A percentile compares a stretch with the other conserved stretches of the same genome.
These are phyloP conservation scores for Rousettus leschenaultii DNA, from an alignment of 2,113 vertebrate genomes.

Conservation along the genomic window DNA sequence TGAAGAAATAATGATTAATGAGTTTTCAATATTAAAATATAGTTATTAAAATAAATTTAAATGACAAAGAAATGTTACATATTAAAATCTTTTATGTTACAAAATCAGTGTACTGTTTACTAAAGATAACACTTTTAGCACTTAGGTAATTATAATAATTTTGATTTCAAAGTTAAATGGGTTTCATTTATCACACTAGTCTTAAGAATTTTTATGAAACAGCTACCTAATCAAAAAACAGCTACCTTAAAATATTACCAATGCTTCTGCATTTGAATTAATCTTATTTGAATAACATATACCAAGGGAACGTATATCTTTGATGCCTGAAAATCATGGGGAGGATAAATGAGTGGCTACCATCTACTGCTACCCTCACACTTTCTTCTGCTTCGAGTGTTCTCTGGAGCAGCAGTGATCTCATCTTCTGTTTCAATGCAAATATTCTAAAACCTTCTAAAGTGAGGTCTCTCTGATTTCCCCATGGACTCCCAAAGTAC, in stretches of 20 bases:
- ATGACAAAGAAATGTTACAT: not conserved
- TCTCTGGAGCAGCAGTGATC: not conserved
- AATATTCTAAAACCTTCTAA: not conserved
- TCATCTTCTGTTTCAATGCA: not conserved
- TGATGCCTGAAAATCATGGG: not conserved
- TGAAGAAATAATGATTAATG: slow-evolving; percentile 78
- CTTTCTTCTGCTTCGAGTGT: not conserved
- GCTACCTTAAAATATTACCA: not conserved
- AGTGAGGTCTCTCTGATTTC: not conserved
- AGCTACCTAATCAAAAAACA: not conserved
- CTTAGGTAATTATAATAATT: not conserved
- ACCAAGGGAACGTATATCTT: not conserved
- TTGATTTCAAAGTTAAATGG: not conserved
- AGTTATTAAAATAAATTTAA: not conserved
- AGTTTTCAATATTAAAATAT: not conserved
- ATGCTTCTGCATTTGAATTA: not conserved
- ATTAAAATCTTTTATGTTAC: not conserved
- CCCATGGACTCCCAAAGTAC: not conserved
- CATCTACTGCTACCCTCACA: not conserved
- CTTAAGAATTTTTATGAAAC: not conserved
- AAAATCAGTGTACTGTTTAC: not conserved
- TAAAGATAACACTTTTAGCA: not conserved
- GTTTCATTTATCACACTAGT: not conserved
- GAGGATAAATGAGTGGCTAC: not conserved
- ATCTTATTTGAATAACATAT: not conserved